Evolutionary conservation across 2,797 vertebrate species (phyloP).

Genomic region (Potorous gilbertii): DNA sequence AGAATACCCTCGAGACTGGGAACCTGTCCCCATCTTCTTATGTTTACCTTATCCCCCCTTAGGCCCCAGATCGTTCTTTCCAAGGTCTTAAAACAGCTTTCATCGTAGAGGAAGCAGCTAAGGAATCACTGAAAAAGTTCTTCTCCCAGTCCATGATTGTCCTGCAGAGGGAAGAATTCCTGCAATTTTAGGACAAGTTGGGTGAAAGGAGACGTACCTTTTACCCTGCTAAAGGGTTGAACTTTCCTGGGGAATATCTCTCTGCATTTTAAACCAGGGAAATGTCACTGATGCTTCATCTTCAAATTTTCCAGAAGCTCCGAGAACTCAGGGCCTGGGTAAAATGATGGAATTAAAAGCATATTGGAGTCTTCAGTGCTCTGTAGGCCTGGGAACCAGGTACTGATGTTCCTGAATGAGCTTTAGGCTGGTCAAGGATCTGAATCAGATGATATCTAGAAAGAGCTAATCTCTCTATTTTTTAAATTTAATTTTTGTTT

Average conservation of each 20-base stretch:
- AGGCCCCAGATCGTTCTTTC: neutral
- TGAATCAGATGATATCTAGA: neutral
- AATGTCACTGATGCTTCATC: neutral
- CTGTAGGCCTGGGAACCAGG: neutral
- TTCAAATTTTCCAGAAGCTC: neutral
- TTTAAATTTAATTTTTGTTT: neutral
- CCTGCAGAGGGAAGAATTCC: neutral
- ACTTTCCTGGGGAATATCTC: neutral
- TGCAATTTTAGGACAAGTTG: neutral
- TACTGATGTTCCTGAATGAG: neutral
- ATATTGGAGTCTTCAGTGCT: neutral
- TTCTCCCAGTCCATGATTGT: neutral
- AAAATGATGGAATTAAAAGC: neutral
- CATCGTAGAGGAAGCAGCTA: neutral
- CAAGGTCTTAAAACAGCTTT: neutral
- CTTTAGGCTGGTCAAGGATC: neutral
- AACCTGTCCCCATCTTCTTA: neutral
- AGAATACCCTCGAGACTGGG: neutral
- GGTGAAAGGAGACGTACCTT: neutral
- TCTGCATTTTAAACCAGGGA: neutral
- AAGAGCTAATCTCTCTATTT: neutral
- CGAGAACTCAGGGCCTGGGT: neutral
- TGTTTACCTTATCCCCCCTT: neutral
- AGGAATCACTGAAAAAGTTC: neutral
- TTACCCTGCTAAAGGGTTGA: neutral